phyloP scores from a whole-genome alignment of 2,888 invertebrate genomes.

The Nephrotoma guestfalica region DNA sequence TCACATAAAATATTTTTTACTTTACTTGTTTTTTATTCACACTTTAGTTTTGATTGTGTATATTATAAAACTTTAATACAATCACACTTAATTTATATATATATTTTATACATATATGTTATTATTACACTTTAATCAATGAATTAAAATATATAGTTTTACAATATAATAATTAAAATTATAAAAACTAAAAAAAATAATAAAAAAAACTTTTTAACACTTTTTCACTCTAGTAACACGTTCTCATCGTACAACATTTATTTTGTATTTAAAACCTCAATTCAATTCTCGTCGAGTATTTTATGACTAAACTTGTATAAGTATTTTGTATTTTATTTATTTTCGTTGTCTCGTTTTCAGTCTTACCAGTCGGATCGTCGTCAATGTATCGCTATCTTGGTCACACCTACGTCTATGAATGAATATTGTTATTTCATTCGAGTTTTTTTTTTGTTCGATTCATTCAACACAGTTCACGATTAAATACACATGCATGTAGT shows the following conservation, averaged over 20 bases:
- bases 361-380: slow-evolving; percentile 2
- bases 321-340: neutral
- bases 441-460: neutral
- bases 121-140: neutral
- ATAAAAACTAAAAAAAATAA: neutral
- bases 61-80: neutral
- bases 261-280: slow-evolving; percentile 3
- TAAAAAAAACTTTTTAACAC: neutral
- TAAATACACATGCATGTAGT: neutral
- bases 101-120: neutral
- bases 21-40: neutral
- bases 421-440: neutral
- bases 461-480: neutral
- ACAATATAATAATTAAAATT: neutral
- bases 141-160: neutral
- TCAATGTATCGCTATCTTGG: neutral
- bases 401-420: neutral
- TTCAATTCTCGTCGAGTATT: slow-evolving; percentile 9
- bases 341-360: slow-evolving; percentile 1
- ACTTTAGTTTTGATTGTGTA: neutral
- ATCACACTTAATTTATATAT: neutral
- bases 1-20: neutral
- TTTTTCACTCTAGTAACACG: neutral
- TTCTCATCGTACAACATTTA: slow-evolving; percentile 1
- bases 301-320: slow-evolving; percentile 10